phyloP scores from a whole-genome alignment of 2,797 vertebrate species.

The Denticeps clupeoides region DNA sequence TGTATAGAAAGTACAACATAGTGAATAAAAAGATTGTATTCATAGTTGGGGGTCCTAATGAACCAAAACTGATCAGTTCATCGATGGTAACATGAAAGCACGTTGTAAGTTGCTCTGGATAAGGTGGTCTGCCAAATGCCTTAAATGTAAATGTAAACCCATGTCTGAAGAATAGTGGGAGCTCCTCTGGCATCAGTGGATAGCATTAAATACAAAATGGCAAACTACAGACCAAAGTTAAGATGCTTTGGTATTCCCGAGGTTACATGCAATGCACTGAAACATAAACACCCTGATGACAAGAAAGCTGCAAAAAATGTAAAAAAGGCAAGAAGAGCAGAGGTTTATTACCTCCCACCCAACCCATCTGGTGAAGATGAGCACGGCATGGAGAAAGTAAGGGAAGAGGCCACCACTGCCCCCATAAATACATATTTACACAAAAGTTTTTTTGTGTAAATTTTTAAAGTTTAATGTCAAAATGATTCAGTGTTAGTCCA shows the following conservation, averaged over 20 bases:
- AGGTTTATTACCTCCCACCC: conserved; percentile 16
- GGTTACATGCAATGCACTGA: conserved; percentile 4
- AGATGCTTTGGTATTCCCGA: conserved; percentile 10
- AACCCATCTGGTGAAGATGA: conserved; percentile 13
- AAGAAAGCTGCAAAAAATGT: conserved; percentile 15
- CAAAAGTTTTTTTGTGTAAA: too few species aligned
- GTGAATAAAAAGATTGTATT: too few species aligned
- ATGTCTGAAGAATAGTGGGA: conserved; percentile 10
- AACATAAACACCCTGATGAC: conserved; percentile 5
- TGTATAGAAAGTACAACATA: too few species aligned
- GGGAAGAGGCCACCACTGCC: conserved; percentile 4
- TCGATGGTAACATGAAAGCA: too few species aligned
- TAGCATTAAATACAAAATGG: conserved; percentile 24
- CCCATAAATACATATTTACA: too few species aligned
- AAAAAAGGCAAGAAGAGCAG: conserved; percentile 15
- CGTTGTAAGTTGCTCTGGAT: too few species aligned
- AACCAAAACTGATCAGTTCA: too few species aligned
- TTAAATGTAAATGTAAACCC: too few species aligned
- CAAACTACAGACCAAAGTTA: neutral
- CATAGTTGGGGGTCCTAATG: too few species aligned
- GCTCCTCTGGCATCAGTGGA: conserved; percentile 7
- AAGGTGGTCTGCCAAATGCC: too few species aligned
- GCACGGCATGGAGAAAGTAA: conserved; percentile 10
- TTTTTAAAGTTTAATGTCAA: too few species aligned
- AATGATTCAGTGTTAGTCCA: too few species aligned